Evolutionary conservation across 2,888 invertebrate genomes (phyloP), one percentile per base, ranked within the genome.

Genomic region (Girardia tigrina): DNA sequence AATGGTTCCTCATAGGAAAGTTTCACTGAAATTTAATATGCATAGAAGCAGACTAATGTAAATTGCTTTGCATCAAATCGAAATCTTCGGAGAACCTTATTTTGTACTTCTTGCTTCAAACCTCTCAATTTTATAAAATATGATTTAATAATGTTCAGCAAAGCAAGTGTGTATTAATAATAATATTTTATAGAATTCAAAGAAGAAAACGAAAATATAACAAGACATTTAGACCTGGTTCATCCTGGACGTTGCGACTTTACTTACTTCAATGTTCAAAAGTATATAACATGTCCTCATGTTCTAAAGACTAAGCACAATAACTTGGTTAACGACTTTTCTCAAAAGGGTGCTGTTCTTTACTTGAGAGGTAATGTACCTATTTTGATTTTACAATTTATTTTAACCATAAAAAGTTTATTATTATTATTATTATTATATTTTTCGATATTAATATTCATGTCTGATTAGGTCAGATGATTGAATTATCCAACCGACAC

Each of bases 271-370:
- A 81, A 81, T 75, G 78, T 81, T n/a, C 77, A 78, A 26, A 78
- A 78, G 56, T 81, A 81, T 77, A 78, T 81, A 26, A 78, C 78
- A 74, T 79, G 79, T 70, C 81, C 81, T 6, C 81, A 81, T 77
- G 77, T 80, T 27, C 75, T 81, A 42, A 79, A 79, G 42, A 77
- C 79, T 26, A 79, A 77, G 4, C 4, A 14, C 26, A 71, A 71
- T n/a, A 71, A 71, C 14, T 23, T 71, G 6, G 27, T 12, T n/a
- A 2, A 23, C 14, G n/a, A 4, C 20, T 71, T 14, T 28, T 26
- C 6, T 28, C 71, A 4, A 28, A 71, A 71, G 20, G 28, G 28
- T 4, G 14, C 71, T 6, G 28, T 71, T 27, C 20, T 71, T 20
- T 56, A 56, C 23, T 56, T 56, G n/a, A 56, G 56, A 56, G 56